Percentiles rank a stretch among this genome's conserved stretches.
These are phyloP conservation scores for Laterallus jamaicensis DNA, from an alignment of 2,113 vertebrate species.

Conservation along the genomic window DNA sequence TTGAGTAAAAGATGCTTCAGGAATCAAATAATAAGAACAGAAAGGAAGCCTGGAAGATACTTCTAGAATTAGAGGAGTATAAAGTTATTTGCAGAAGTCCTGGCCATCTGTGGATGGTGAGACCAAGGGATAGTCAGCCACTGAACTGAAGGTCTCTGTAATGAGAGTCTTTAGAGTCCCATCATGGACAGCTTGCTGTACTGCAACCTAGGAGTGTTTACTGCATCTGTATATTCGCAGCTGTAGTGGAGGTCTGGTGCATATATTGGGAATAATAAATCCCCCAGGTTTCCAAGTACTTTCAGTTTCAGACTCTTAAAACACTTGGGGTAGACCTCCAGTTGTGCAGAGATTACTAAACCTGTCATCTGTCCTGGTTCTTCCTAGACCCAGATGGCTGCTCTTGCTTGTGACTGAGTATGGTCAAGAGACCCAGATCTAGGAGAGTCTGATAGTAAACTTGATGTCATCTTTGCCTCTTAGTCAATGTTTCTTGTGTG, in stretches of 20 bases:
- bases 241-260: neutral
- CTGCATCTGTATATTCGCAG: neutral
- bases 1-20: neutral
- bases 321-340: neutral
- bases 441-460: neutral
- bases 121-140: neutral
- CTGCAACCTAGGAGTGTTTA: neutral
- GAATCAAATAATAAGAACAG: neutral
- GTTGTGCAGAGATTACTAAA: neutral
- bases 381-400: neutral
- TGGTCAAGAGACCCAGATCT: neutral
- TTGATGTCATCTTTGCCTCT: slow-evolving; percentile 1
- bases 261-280: neutral
- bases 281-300: neutral
- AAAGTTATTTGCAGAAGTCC: neutral
- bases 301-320: neutral
- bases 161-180: neutral
- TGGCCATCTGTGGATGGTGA: neutral
- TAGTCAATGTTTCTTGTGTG: neutral
- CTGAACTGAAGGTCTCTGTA: neutral
- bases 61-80: neutral
- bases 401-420: neutral
- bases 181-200: neutral
- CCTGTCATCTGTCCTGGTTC: neutral
- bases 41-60: neutral